These are phyloP conservation scores for Pipistrellus kuhlii DNA, from an alignment of 2,797 vertebrate genomes.

Conservation along the genomic window DNA sequence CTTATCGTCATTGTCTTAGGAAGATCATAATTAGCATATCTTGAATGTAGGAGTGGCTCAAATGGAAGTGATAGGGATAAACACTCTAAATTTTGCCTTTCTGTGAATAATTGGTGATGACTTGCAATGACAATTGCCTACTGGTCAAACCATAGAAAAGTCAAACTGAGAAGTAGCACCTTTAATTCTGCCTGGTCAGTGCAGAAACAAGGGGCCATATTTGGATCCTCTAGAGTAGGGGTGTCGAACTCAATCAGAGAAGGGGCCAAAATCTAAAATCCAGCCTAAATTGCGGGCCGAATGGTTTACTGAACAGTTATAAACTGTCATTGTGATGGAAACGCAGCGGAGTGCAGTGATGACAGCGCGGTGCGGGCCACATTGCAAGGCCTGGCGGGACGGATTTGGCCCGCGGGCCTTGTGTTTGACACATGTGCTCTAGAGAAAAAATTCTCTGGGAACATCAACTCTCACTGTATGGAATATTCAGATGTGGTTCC, in stretches of 20 bases:
- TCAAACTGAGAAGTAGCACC: not conserved
- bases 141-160: not conserved
- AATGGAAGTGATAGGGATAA: not conserved
- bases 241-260: no score
- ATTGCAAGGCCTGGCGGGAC: no score
- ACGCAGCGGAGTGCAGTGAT: no score
- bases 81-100: not conserved
- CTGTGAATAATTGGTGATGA: no score
- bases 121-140: not conserved
- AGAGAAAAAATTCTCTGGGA: conserved; percentile 13
- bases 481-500: not conserved
- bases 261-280: no score
- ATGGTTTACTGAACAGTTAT: no score
- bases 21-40: not conserved
- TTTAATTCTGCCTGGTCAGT: not conserved
- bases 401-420: no score
- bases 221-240: conserved; percentile 1
- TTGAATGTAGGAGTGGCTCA: not conserved
- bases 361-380: no score
- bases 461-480: not conserved
- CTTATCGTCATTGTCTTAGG: not conserved
- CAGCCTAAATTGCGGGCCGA: no score
- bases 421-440: no score
- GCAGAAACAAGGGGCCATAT: not conserved
- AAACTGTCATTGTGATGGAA: no score